Base-by-base conservation (phyloP, 2,797 vertebrate species). In the Smutsia temminckii region DNA sequence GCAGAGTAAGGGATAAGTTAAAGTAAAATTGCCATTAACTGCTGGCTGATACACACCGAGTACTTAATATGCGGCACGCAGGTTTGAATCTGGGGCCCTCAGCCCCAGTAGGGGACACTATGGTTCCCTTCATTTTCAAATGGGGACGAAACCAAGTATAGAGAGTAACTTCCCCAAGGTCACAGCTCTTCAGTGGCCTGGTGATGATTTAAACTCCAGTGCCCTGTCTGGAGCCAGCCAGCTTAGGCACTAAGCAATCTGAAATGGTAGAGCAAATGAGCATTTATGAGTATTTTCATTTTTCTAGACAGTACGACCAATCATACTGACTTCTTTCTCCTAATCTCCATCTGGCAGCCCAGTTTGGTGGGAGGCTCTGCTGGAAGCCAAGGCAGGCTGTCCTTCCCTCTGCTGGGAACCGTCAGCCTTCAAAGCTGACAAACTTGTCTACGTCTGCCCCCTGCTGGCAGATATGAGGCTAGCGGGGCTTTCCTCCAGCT, bases 401-500 rank as follows among this genome's bases (percentile, higher is more conserved):
- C 10, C 18, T 49, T 2, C 20, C 2, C 57, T 88, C 29, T 72
- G 49, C 14, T 5, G 8, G 37, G 49, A 74, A n/a, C 34, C 3
- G 42, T 18, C 17, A 0, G 32, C 40, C 18, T 59, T 83, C 23
- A n/a, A 57, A 85, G 21, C 66, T 34, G 32, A 51, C 69, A 93
- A 95, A 11, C 11, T 81, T 97, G 94, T 92, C 90, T 49, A 0
- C 21, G 93, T 86, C 71, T 95, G 94, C 96, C 97, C 91, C 66
- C 98, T 98, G 61, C 94, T 97, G 98, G 94, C 29, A 29, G 20
- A 27, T 3, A 0, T 68, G 92, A 75, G 75, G 11, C 89, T 68
- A 78, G 72, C 92, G 96, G 1, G 20, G 42, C 46, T 68, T 89
- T 79, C 83, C 55, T 29, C 11, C 5, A 0, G 63, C 27, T 23